Conservation (phyloP, 2,888 invertebrate species). For the Acronicta leporina region DNA sequence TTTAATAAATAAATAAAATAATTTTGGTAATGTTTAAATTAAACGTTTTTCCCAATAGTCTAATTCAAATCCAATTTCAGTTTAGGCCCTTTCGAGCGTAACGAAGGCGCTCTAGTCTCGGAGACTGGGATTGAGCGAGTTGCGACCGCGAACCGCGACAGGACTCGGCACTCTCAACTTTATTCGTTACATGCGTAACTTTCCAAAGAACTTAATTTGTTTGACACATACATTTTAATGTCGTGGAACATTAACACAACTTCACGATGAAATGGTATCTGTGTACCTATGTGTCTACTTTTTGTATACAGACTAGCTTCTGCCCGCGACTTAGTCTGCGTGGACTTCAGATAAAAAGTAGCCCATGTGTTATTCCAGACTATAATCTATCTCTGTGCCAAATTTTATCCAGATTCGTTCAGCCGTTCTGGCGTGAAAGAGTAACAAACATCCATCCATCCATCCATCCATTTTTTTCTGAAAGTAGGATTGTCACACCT, state of each 20-base stretch:
- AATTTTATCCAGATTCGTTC: too few relatives aligned
- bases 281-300: too few relatives aligned
- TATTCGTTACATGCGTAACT: constrained; percentile 61
- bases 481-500: too few relatives aligned
- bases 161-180: constrained; percentile 81
- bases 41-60: constrained; percentile 40
- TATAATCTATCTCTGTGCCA: too few relatives aligned
- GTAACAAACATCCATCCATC: too few relatives aligned
- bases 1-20: not conserved
- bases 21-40: constrained; percentile 4
- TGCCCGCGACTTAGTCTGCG: too few relatives aligned
- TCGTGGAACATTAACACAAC: constrained; percentile 38
- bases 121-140: constrained; percentile 55
- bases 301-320: too few relatives aligned
- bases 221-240: constrained; percentile 60
- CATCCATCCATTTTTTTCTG: too few relatives aligned
- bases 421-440: too few relatives aligned
- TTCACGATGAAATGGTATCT: constrained; percentile 48
- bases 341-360: too few relatives aligned
- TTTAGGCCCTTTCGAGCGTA: constrained; percentile 35
- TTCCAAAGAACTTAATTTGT: constrained; percentile 68
- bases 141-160: constrained; percentile 75
- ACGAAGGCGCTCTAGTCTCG: constrained; percentile 52
- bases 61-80: constrained; percentile 42
- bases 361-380: too few relatives aligned